Conservation (phyloP, 2,113 vertebrate species). For the Callorhinus ursinus region DNA sequence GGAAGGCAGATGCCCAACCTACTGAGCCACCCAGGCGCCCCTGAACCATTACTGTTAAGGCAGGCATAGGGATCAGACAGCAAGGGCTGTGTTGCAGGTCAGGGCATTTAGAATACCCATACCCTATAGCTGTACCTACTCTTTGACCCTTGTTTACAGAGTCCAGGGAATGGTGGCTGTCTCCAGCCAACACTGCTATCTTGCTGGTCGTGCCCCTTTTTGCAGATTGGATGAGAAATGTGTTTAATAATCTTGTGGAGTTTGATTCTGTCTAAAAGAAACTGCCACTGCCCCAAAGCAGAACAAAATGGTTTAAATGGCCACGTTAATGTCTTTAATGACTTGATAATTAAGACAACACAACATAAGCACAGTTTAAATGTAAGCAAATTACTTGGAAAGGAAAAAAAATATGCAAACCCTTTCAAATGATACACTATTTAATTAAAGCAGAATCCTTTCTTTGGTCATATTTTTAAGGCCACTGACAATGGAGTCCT, state of each 20-base stretch:
- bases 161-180: neutral
- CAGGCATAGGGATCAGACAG: neutral
- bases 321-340: conserved; percentile 66
- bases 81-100: neutral
- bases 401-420: conserved; percentile 35
- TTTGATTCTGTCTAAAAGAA: conserved; percentile 45
- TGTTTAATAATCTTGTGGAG: conserved; percentile 3
- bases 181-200: neutral
- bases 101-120: neutral
- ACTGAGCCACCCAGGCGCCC: neutral
- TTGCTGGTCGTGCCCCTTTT: neutral
- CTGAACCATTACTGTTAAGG: neutral
- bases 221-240: neutral
- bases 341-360: conserved; percentile 73
- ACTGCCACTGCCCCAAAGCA: neutral
- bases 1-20: neutral
- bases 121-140: neutral
- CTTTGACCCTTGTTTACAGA: neutral
- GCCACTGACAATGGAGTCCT: conserved; percentile 16
- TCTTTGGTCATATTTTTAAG: neutral
- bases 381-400: conserved; percentile 71
- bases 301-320: conserved; percentile 63
- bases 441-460: conserved; percentile 70
- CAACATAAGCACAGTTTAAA: conserved; percentile 56
- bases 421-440: conserved; percentile 61